Conservation (phyloP, 2,797 vertebrate species). For the Acanthis flammea region DNA sequence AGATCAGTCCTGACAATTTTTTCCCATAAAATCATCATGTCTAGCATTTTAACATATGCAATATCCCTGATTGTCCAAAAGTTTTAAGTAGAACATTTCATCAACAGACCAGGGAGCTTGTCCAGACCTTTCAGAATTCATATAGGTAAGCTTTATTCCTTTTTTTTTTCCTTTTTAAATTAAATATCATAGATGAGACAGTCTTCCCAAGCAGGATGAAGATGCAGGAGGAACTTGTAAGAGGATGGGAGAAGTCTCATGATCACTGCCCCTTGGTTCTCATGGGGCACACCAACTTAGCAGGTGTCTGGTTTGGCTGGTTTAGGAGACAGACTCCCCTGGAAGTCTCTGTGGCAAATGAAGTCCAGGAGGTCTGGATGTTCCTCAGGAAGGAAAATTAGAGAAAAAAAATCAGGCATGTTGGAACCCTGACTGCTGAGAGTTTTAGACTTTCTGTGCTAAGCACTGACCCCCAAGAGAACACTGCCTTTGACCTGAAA, state of each 20-base stretch:
- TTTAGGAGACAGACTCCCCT: background rate
- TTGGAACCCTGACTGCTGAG: background rate
- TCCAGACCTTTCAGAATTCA: background rate
- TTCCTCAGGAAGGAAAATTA: background rate
- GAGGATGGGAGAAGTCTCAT: background rate
- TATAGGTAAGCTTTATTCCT: background rate
- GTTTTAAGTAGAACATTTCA: rapidly evolving
- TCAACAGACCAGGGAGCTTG: background rate
- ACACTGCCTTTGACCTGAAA: background rate
- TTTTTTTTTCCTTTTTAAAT: background rate
- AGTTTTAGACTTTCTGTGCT: background rate
- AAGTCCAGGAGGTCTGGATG: background rate
- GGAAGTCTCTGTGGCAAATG: background rate
- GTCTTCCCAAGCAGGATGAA: background rate
- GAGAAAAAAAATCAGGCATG: too few relatives aligned
- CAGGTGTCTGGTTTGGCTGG: background rate
- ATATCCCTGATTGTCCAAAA: background rate
- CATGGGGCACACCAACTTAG: rapidly evolving
- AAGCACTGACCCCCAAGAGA: background rate
- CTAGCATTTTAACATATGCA: background rate
- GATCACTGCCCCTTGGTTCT: background rate
- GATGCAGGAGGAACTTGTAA: background rate
- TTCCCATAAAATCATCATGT: background rate
- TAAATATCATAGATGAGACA: background rate
- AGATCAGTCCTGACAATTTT: background rate